Percentiles rank a stretch among this genome's conserved stretches.
These are phyloP conservation scores for Yasuhikotakia modesta DNA, from an alignment of 2,797 vertebrate species.

Conservation along the genomic window DNA sequence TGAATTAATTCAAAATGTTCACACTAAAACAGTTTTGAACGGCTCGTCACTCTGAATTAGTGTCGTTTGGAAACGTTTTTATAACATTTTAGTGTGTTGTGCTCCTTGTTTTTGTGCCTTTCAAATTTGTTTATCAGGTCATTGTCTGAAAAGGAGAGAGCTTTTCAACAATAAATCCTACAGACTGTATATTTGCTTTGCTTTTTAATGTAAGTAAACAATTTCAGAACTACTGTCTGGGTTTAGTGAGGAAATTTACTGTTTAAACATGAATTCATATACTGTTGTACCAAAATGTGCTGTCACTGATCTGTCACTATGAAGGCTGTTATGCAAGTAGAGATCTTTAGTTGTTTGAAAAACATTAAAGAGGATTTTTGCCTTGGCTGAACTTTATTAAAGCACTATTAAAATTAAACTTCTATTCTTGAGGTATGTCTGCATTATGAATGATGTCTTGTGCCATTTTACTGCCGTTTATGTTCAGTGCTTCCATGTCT, in stretches of 20 bases:
- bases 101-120: constrained; percentile 70
- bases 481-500: neutral
- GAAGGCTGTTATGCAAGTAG: constrained; percentile 81
- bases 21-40: constrained; percentile 64
- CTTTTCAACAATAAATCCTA: constrained; percentile 56
- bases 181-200: constrained; percentile 65
- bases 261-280: constrained; percentile 84
- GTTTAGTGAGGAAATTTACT: constrained; percentile 84
- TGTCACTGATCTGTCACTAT: constrained; percentile 75
- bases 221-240: constrained; percentile 84
- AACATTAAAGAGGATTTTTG: constrained; percentile 58
- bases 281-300: constrained; percentile 82
- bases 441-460: neutral
- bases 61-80: constrained; percentile 62
- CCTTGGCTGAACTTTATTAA: constrained; percentile 48
- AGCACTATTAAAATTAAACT: constrained; percentile 43
- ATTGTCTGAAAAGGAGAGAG: constrained; percentile 43
- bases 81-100: constrained; percentile 43
- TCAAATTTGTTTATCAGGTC: constrained; percentile 60
- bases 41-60: constrained; percentile 72
- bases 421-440: neutral
- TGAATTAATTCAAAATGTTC: constrained; percentile 60
- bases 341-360: constrained; percentile 84
- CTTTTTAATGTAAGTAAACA: constrained; percentile 77
- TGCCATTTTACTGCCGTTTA: neutral